Evolutionary conservation across 2,888 invertebrate species (phyloP).

Genomic region (Steromphala cineraria): DNA sequence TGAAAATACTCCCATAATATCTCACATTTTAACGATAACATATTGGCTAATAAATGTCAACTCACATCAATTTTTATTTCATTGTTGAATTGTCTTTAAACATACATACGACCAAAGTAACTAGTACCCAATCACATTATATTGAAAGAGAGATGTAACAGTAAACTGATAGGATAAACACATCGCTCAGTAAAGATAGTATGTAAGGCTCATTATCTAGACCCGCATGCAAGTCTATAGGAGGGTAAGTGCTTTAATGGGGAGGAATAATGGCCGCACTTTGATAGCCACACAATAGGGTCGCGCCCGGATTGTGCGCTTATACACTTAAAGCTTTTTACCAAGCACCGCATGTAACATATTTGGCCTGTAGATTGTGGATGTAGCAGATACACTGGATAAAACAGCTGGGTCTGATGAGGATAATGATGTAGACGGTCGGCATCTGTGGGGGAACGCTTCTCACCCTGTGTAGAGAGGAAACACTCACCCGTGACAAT

Average conservation of each 20-base stretch:
- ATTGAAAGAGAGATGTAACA: too few species aligned
- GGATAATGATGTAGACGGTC: background rate
- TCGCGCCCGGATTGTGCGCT: background rate
- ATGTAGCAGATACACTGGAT: background rate
- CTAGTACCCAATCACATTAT: too few species aligned
- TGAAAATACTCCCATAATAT: too few species aligned
- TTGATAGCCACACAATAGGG: background rate
- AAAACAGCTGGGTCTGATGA: background rate
- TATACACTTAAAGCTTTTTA: conserved; percentile 8
- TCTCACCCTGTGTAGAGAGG: background rate
- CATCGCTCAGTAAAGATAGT: too few species aligned
- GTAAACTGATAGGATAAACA: too few species aligned
- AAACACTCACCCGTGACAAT: background rate
- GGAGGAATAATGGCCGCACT: background rate
- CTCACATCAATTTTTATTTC: too few species aligned
- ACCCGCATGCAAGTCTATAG: too few species aligned
- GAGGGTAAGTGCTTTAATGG: conserved; percentile 3
- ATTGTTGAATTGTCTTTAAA: too few species aligned
- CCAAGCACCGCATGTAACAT: background rate
- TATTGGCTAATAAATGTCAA: too few species aligned
- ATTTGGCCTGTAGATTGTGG: background rate
- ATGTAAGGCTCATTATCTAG: too few species aligned
- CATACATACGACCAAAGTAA: too few species aligned
- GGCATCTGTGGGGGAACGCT: background rate
- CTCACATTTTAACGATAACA: too few species aligned